Evolutionary conservation across 2,113 vertebrate genomes (phyloP).

Genomic region (Struthio camelus): DNA sequence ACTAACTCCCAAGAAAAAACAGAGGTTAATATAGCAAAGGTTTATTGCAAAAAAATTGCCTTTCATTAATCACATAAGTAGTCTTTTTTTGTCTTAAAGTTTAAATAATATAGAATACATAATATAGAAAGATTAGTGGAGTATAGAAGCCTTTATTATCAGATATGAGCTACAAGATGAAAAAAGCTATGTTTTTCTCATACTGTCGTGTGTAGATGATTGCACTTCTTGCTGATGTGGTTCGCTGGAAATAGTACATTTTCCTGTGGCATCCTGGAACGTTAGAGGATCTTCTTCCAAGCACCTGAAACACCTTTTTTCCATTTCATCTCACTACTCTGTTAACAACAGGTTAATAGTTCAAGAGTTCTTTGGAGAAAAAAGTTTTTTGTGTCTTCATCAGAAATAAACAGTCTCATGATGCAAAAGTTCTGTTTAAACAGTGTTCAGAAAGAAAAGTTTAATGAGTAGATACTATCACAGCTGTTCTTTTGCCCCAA

Average conservation of each 20-base stretch:
- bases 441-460: background rate
- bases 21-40: background rate
- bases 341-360: background rate
- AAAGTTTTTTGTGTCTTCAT: background rate
- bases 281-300: background rate
- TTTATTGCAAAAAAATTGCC: background rate
- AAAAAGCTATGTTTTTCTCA: background rate
- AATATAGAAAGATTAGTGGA: background rate
- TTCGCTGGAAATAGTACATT: background rate
- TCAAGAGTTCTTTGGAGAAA: background rate
- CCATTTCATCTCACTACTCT: background rate
- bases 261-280: background rate
- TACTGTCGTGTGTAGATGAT: background rate
- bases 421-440: background rate
- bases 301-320: background rate
- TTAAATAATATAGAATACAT: background rate
- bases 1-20: background rate
- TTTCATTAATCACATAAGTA: background rate
- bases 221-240: background rate
- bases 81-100: background rate
- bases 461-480: constrained; percentile 35
- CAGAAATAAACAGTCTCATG: background rate
- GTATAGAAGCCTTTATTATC: background rate
- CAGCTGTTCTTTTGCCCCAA: background rate
- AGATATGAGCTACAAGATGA: background rate